phyloP scores from a whole-genome alignment of 1,140 invertebrate species.

The Brachionus rubens region DNA sequence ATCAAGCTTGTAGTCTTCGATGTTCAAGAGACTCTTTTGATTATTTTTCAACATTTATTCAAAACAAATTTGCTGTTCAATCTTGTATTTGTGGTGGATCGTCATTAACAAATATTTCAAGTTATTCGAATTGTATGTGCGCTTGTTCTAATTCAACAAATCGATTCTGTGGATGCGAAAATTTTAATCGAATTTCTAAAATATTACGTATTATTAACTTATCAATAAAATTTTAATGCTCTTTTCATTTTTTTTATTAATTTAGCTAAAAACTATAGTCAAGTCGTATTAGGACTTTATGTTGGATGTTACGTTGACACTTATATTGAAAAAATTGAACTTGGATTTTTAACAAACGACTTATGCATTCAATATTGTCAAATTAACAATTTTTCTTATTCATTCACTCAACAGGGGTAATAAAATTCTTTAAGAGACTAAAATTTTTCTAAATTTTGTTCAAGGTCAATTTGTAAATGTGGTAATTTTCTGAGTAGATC shows the following conservation, averaged over 20 bases:
- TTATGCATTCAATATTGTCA: slow-evolving; percentile 9
- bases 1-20: no score
- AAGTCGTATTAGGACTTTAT: background rate
- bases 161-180: background rate
- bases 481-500: no score
- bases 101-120: no score
- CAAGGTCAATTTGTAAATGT: no score
- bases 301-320: background rate
- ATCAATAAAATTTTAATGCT: background rate
- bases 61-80: no score
- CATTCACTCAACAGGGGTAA: background rate
- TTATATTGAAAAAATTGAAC: background rate
- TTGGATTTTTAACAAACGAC: background rate
- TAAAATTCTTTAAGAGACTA: no score
- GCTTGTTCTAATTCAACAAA: background rate
- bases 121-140: background rate
- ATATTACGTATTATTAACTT: background rate
- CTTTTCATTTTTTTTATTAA: background rate
- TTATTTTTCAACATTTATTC: no score
- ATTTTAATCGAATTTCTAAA: background rate
- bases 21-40: no score
- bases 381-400: background rate
- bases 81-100: no score
- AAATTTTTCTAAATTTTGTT: no score
- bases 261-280: background rate